Conservation (phyloP, 2,888 invertebrate species). For the Phyllotreta striolata region DNA sequence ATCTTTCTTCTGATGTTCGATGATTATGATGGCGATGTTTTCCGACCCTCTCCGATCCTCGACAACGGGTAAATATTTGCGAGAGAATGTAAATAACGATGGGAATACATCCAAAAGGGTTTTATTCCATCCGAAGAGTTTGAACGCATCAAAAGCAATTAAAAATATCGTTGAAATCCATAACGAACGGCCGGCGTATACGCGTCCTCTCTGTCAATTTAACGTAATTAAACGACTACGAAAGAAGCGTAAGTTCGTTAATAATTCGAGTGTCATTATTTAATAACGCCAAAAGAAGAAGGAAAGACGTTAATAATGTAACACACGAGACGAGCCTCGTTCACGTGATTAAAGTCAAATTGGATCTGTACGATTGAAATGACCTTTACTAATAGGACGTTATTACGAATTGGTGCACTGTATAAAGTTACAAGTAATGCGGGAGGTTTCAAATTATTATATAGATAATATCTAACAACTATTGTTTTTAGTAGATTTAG, state of each 20-base stretch:
- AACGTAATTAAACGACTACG: not conserved
- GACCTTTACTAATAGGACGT: slow-evolving; percentile 15
- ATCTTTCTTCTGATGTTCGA: slow-evolving; percentile 9
- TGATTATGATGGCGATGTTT: not conserved
- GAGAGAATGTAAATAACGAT: no score
- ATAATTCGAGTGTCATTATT: slow-evolving; percentile 11
- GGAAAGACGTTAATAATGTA: slow-evolving; percentile 1
- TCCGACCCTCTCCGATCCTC: no score
- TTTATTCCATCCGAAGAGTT: no score
- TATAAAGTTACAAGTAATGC: not conserved
- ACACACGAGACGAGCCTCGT: slow-evolving; percentile 6
- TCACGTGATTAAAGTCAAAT: slow-evolving; percentile 11
- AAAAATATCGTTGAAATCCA: no score
- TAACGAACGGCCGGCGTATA: no score
- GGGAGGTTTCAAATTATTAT: not conserved
- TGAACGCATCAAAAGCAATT: no score
- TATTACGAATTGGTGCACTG: not conserved
- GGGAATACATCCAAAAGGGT: no score
- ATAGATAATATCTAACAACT: not conserved
- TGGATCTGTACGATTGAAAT: slow-evolving; percentile 10
- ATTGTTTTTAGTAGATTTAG: no score
- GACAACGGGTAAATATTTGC: no score
- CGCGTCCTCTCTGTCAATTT: slow-evolving; percentile 2
- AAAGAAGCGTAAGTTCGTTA: slow-evolving; percentile 3
- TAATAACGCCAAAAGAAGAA: slow-evolving; percentile 6